Percentiles rank a stretch among this genome's conserved stretches.
phyloP scores from a whole-genome alignment of 2,113 vertebrate genomes.

The Gymnarchus niloticus region DNA sequence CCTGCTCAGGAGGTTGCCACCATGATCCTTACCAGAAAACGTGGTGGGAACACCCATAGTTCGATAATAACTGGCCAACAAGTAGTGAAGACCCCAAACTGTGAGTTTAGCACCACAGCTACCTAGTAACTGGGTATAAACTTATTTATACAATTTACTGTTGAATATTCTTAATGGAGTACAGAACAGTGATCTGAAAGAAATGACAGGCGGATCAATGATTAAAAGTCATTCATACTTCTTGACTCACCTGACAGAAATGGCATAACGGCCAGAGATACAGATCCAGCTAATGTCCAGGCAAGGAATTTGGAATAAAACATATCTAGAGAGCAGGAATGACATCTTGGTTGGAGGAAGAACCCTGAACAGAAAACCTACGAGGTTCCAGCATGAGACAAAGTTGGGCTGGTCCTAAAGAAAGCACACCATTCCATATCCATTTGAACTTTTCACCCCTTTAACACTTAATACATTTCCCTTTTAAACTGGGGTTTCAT shows the following conservation, averaged over 20 bases:
- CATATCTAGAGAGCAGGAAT: background rate
- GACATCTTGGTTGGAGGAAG: background rate
- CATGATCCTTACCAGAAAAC: too few species aligned
- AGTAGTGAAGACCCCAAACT: too few species aligned
- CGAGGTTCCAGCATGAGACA: background rate
- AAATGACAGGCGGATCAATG: background rate
- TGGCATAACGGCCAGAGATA: background rate
- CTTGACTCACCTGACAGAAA: background rate
- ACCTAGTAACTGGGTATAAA: background rate
- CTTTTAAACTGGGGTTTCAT: background rate
- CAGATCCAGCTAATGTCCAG: background rate
- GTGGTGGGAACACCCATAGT: too few species aligned
- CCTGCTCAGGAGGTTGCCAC: too few species aligned
- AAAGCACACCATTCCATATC: background rate
- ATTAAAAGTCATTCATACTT: background rate
- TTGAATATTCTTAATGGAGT: background rate
- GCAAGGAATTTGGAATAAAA: background rate
- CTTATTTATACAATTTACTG: background rate
- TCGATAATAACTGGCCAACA: too few species aligned
- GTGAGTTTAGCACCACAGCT: background rate
- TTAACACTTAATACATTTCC: background rate
- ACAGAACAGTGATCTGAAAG: background rate
- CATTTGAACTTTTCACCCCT: background rate
- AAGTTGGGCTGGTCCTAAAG: background rate
- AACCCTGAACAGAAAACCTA: background rate